A percentile compares a stretch with the other conserved stretches of the same genome.
phyloP scores from a whole-genome alignment of 2,113 vertebrate species.

The Patagioenas fasciata region DNA sequence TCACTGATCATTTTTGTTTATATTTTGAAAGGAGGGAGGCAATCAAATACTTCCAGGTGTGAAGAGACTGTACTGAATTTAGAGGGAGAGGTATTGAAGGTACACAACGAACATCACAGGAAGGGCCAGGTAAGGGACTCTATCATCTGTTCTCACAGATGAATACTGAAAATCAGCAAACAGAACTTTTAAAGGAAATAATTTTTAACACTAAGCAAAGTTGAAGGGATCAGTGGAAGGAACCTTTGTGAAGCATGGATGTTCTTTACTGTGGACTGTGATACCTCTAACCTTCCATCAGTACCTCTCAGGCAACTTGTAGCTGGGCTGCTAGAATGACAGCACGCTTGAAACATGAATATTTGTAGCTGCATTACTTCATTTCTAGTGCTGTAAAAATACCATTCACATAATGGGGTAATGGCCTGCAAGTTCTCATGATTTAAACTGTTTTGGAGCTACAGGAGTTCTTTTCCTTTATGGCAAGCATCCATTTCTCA shows the following conservation, averaged over 20 bases:
- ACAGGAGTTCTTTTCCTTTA: constrained; percentile 45
- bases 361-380: constrained; percentile 50
- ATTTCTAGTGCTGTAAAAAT: constrained; percentile 54
- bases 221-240: background rate
- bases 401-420: constrained; percentile 37
- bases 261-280: background rate
- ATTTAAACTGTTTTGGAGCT: constrained; percentile 42
- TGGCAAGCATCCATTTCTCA: constrained; percentile 60
- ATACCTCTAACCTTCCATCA: background rate
- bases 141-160: background rate
- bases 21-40: background rate
- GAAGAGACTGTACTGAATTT: background rate
- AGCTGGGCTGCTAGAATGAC: background rate
- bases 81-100: background rate
- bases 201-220: background rate
- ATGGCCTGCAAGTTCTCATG: constrained; percentile 43
- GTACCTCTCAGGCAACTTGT: background rate
- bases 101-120: background rate
- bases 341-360: background rate
- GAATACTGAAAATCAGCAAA: background rate
- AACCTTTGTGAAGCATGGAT: background rate
- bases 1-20: background rate
- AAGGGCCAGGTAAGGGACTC: background rate
- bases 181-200: background rate
- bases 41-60: background rate